Conservation (phyloP, 2,113 vertebrate genomes). For the Colinus virginianus region DNA sequence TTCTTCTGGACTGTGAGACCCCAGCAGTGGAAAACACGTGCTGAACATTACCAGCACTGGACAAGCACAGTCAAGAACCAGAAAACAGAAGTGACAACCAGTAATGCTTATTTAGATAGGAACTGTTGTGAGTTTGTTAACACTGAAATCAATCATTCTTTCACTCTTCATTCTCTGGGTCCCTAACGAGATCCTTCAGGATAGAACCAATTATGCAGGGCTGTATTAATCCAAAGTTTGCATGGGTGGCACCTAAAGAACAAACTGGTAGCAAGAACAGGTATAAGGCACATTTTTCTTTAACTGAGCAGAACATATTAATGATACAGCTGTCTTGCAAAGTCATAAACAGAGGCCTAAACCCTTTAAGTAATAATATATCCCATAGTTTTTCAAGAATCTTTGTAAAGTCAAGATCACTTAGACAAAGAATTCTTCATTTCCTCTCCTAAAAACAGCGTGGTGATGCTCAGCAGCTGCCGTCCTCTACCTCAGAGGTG, state of each 20-base stretch:
- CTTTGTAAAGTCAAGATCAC: constrained; percentile 47
- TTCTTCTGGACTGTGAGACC: background rate
- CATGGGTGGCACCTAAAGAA: background rate
- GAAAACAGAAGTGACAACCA: background rate
- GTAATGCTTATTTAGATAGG: background rate
- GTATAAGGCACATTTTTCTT: background rate
- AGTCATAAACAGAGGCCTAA: constrained; percentile 45
- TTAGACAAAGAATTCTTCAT: constrained; percentile 43
- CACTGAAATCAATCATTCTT: background rate
- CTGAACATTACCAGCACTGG: background rate
- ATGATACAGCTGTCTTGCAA: background rate
- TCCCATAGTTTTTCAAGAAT: constrained; percentile 61
- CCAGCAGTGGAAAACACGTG: background rate
- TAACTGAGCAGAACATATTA: background rate
- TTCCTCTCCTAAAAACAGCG: constrained; percentile 30
- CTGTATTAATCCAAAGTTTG: background rate
- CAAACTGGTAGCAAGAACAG: background rate
- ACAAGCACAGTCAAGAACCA: background rate
- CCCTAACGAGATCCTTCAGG: background rate
- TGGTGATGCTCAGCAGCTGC: constrained; percentile 4
- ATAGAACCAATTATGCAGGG: background rate
- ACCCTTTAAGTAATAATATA: constrained; percentile 46
- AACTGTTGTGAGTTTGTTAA: background rate
- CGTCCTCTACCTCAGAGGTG: background rate
- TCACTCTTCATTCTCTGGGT: background rate